phyloP scores from a whole-genome alignment of 2,888 invertebrate species.

The Tetanocera ferruginea region DNA sequence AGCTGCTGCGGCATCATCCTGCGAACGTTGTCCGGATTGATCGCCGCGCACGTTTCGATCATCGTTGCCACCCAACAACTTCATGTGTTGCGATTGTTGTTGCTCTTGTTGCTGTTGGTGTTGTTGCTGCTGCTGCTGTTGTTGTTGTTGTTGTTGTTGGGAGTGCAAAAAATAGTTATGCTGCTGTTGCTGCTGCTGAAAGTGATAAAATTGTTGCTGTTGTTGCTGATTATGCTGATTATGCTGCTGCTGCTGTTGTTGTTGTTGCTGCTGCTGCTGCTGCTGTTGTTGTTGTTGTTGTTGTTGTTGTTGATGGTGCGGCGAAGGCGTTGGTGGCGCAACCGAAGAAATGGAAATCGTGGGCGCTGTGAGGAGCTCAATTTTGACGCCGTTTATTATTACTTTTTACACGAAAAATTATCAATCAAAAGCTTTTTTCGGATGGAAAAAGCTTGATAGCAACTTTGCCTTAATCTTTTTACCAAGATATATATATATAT shows the following conservation, averaged over 20 bases:
- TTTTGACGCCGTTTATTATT: constrained; percentile 64
- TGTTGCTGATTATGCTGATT: constrained; percentile 70
- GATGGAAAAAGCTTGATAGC: constrained; percentile 2
- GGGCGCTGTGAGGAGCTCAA: constrained; percentile 69
- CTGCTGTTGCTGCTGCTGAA: constrained; percentile 69
- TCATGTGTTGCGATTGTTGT: constrained; percentile 75
- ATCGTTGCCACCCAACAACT: constrained; percentile 82
- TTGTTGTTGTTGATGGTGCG: constrained; percentile 66
- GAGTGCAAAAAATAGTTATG: constrained; percentile 45
- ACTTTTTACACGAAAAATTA: constrained; percentile 33
- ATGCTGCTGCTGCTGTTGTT: constrained; percentile 71
- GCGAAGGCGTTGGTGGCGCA: constrained; percentile 59
- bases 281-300: constrained; percentile 70
- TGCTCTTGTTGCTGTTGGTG: constrained; percentile 55
- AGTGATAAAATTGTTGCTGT: constrained; percentile 59
- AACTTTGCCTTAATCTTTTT: constrained; percentile 19
- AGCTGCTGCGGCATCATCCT: constrained; percentile 82
- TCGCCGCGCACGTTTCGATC: constrained; percentile 73
- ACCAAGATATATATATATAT: background rate
- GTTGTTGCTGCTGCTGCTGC: constrained; percentile 67
- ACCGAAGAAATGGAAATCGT: constrained; percentile 68
- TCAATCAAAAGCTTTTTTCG: background rate
- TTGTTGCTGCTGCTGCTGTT: constrained; percentile 53
- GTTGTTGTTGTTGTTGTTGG: constrained; percentile 61
- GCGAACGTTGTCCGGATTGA: constrained; percentile 65